A percentile compares a stretch with the other conserved stretches of the same genome.
Evolutionary conservation across 2,113 vertebrate species (phyloP).

Genomic region (Caranx melampygus): DNA sequence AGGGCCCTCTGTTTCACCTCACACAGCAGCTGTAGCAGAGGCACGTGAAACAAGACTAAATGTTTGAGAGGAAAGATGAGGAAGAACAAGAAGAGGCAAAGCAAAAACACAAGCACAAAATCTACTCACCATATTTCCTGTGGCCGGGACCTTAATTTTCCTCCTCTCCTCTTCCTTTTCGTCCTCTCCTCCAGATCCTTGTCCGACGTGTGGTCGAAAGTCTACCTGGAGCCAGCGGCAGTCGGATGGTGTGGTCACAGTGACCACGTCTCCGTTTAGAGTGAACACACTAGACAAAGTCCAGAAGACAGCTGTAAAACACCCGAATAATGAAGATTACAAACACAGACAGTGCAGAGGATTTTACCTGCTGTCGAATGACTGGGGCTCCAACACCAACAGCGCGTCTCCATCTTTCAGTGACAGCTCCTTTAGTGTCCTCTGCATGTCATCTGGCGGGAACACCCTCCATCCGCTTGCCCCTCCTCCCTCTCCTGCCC

Average conservation of each 20-base stretch:
- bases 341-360: background rate
- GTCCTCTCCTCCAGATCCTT: slow-evolving; percentile 41
- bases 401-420: slow-evolving; percentile 89
- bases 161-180: slow-evolving; percentile 70
- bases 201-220: slow-evolving; percentile 75
- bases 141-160: slow-evolving; percentile 86
- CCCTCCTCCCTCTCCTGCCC: slow-evolving; percentile 73
- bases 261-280: slow-evolving; percentile 79
- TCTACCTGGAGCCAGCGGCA: slow-evolving; percentile 92
- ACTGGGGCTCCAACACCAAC: slow-evolving; percentile 85
- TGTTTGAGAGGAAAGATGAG: background rate
- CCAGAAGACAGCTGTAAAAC: background rate
- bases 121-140: slow-evolving; percentile 86
- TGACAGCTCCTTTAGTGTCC: slow-evolving; percentile 86
- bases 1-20: slow-evolving; percentile 92
- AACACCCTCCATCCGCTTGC: slow-evolving; percentile 88
- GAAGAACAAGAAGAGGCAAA: background rate
- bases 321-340: background rate
- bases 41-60: background rate
- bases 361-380: slow-evolving; percentile 85
- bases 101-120: slow-evolving; percentile 26
- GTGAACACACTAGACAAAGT: slow-evolving; percentile 76
- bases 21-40: slow-evolving; percentile 84
- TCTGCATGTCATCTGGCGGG: slow-evolving; percentile 83
- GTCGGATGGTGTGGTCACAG: slow-evolving; percentile 84